Evolutionary conservation across 2,113 vertebrate genomes (phyloP).

Genomic region (Phyllopteryx taeniolatus): DNA sequence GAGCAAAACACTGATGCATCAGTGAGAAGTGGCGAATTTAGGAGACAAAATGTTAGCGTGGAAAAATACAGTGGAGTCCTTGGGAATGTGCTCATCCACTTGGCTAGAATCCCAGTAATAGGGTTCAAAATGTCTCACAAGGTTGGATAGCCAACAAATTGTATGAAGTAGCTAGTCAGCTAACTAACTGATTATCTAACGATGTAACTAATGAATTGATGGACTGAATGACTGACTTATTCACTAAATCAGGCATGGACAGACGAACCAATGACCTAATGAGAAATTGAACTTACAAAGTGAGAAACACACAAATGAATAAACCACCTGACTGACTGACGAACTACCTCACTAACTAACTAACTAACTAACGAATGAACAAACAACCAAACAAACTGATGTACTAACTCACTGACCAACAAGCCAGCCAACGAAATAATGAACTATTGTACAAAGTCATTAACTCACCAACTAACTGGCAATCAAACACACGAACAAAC

Average conservation of each 20-base stretch:
- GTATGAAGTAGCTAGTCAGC: neutral
- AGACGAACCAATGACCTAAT: neutral
- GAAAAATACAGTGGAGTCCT: neutral
- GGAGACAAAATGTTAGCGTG: neutral
- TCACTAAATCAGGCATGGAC: neutral
- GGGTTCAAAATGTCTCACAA: neutral
- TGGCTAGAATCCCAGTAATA: neutral
- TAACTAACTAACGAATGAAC: too few relatives aligned
- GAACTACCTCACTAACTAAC: too few relatives aligned
- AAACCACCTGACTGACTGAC: too few relatives aligned
- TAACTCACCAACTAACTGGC: too few relatives aligned
- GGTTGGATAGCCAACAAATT: neutral
- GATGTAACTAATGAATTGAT: neutral
- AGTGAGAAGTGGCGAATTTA: neutral
- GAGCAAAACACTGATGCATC: neutral
- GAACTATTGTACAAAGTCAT: too few relatives aligned
- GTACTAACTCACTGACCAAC: too few relatives aligned
- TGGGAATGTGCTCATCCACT: neutral
- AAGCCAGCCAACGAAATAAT: too few relatives aligned
- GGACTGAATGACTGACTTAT: too few relatives aligned
- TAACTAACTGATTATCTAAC: neutral
- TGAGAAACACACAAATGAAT: neutral
- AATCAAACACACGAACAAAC: neutral
- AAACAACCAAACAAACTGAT: too few relatives aligned
- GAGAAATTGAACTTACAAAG: neutral